Evolutionary conservation across 2,797 vertebrate species (phyloP).

Genomic region (Limosa lapponica): DNA sequence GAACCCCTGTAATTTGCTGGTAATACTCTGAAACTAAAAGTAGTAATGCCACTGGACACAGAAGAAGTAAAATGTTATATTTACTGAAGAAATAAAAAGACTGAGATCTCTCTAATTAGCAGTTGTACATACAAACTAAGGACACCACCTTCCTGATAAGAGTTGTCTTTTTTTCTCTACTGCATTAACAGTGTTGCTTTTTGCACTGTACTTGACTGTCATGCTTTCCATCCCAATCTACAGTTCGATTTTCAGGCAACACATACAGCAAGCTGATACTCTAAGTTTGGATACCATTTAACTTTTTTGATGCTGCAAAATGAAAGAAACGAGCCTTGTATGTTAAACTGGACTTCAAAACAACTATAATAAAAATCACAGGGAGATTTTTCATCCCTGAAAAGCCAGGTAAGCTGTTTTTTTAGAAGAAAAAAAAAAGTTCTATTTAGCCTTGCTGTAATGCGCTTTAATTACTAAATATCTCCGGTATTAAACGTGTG

Average conservation of each 20-base stretch:
- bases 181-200: neutral
- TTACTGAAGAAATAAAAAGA: neutral
- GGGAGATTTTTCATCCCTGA: neutral
- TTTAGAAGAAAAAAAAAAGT: neutral
- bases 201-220: neutral
- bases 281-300: neutral
- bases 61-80: neutral
- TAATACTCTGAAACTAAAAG: neutral
- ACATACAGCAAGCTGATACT: neutral
- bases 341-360: neutral
- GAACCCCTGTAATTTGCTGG: neutral
- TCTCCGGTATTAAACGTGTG: neutral
- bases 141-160: neutral
- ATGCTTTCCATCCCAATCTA: neutral
- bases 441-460: neutral
- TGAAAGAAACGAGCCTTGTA: neutral
- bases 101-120: neutral
- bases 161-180: neutral
- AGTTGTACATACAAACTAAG: neutral
- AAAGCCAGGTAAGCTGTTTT: neutral
- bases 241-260: neutral
- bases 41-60: neutral
- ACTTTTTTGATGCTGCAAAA: neutral
- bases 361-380: neutral
- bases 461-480: neutral